Evolutionary conservation across 2,797 vertebrate species (phyloP), one percentile per base, ranked within the genome.

Genomic region (Danio albolineatus): DNA sequence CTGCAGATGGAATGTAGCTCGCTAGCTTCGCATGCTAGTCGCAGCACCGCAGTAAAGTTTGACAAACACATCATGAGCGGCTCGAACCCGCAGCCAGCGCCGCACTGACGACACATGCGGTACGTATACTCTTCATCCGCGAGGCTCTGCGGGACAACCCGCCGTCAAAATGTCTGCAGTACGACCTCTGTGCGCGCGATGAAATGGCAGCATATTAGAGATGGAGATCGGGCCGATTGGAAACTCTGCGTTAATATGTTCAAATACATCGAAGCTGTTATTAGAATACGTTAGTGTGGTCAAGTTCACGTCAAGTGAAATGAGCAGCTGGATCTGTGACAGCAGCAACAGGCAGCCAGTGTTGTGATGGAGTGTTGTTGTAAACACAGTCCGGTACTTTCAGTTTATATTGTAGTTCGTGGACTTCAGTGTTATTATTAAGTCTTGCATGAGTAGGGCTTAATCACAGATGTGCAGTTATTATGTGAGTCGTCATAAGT

Each of bases 61-160:
- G 90, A 87, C 86, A 89, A 85, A 87, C 87, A 87, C 91, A 90
- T 86, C 87, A 93, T 93, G 93, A 88, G 86, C 87, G 41, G 17
- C 62, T 64, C 71, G 66, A 41, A 70, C 41, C 76, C 59, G n/a
- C 83, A 82, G 83, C 84, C 83, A 86, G 71, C 79, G 72, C 91
- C 60, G 28, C 19, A 48, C 49, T 79, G 78, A 79, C 41, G 39
- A 46, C 51, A 64, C 53, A 46, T 28, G 44, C 28, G 70, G 76
- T 82, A 77, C 21, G 61, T 79, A 56, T 64, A 9, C 21, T 36
- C 41, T 39, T 65, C 60, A 57, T 73, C 49, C 6, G 7, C 16
- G 48, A 12, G 49, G 12, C 16, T 38, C 39, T 46, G 10, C 16
- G 4, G 17, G 12, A 65, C 41, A 16, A 19, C 16, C 8, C 5